Base-by-base conservation (phyloP, 1,140 invertebrate genomes). In the Drosophila prosaltans region DNA sequence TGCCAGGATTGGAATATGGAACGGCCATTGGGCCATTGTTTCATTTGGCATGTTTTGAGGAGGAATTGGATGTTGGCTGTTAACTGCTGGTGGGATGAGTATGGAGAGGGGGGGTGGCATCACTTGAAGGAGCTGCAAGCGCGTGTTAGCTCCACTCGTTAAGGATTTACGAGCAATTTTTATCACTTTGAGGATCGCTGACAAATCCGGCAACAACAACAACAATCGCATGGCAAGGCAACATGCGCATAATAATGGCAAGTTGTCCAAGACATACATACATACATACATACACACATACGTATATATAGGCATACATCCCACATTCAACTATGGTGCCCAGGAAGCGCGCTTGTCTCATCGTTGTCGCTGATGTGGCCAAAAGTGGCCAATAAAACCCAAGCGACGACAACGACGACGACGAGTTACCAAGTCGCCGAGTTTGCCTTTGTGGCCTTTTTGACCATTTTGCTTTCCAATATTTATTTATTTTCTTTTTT, bases 161-260 rank as follows among this genome's bases (percentile, higher is more conserved):
- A 92, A 92, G 91, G 91, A 92, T 92, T 92, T 92, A 92, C 91
- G 91, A 92, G 91, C 88, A 92, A 91, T 86, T 91, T 92, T 92
- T 92, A 92, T 92, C 91, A 92, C 91, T 92, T 92, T 91, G 80
- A 91, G 88, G 79, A 92, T 92, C 91, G 83, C 82, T 92, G 91
- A 92, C 91, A 92, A 92, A 92, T 92, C 91, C 91, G 84, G 89
- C 79, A 84, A 83, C 76, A 90, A 90, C 16, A 16, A 16, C 74
- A 91, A 81, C 70, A 91, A 81, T 81, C 45, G 78, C 75, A 72
- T 59, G 75, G 76, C 78, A 67, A 74, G 71, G 76, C 77, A 84
- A 78, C 80, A 78, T 89, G 84, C 84, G 84, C 84, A 89, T 89
- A 89, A 89, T 89, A 89, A 89, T 89, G 84, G 80, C 78, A 86